Evolutionary conservation across 2,888 invertebrate species (phyloP).

Genomic region (Fragum sueziense): DNA sequence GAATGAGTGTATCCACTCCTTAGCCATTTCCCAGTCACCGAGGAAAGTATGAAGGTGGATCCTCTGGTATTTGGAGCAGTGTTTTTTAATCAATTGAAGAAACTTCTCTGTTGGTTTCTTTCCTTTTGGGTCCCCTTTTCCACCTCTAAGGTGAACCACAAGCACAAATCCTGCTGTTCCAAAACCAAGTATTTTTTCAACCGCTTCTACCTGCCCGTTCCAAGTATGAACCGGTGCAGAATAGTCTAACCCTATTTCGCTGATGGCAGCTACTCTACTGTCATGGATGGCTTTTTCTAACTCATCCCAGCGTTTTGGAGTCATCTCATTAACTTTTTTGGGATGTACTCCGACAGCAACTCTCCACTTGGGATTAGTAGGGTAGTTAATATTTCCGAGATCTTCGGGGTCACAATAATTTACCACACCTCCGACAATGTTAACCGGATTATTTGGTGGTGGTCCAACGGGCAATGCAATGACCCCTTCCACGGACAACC

Average conservation of each 20-base stretch:
- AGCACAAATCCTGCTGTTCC: background rate
- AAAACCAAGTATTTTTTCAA: background rate
- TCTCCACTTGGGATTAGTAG: too few relatives aligned
- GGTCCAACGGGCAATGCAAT: background rate
- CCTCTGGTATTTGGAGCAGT: background rate
- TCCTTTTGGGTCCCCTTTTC: background rate
- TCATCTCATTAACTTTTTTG: too few relatives aligned
- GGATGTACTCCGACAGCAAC: constrained; percentile 1
- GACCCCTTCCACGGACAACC: background rate
- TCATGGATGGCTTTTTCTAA: background rate
- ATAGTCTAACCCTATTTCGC: background rate
- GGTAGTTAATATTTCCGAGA: background rate
- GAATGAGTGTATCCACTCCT: background rate
- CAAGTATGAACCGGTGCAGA: background rate
- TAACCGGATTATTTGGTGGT: background rate
- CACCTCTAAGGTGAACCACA: too few relatives aligned
- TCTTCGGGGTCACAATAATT: background rate
- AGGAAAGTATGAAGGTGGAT: too few relatives aligned
- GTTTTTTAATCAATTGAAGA: too few relatives aligned
- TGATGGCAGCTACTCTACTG: background rate
- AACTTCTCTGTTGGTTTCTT: background rate
- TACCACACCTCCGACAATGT: background rate
- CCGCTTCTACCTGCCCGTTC: background rate
- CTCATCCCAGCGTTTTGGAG: background rate
- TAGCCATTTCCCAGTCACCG: too few relatives aligned